A percentile compares a stretch with the other conserved stretches of the same genome.
These are phyloP conservation scores for Coryphaenoides rupestris DNA, from an alignment of 2,113 vertebrate genomes.

Conservation along the genomic window DNA sequence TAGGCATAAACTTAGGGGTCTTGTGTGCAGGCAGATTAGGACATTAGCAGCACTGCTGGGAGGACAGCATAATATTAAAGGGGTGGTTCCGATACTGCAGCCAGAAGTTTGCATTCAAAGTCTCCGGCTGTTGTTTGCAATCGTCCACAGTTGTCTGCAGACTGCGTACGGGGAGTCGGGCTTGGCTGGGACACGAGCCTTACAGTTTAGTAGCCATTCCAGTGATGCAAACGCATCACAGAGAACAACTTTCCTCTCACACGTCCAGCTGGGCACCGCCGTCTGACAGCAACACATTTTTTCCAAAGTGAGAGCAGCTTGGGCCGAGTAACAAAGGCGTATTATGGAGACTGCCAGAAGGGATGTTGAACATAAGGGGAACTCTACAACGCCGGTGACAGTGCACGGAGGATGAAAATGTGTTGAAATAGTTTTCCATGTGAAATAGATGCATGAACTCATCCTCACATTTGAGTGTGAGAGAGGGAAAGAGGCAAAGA, in stretches of 20 bases:
- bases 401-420: constrained; percentile 5
- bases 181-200: constrained; percentile 4
- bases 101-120: too few relatives aligned
- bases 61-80: too few relatives aligned
- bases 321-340: constrained; percentile 38
- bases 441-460: too few relatives aligned
- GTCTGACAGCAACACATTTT: constrained; percentile 16
- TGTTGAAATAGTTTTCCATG: not conserved
- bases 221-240: constrained; percentile 26
- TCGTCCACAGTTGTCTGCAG: too few relatives aligned
- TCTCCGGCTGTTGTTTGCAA: too few relatives aligned
- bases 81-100: too few relatives aligned
- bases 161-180: not conserved
- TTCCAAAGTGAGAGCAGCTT: constrained; percentile 27
- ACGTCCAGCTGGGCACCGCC: constrained; percentile 42
- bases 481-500: too few relatives aligned
- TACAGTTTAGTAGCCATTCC: constrained; percentile 48
- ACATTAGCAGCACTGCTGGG: too few relatives aligned
- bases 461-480: not conserved
- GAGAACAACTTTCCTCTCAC: constrained; percentile 41
- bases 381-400: constrained; percentile 9
- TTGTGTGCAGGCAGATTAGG: too few relatives aligned
- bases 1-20: too few relatives aligned
- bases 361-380: constrained; percentile 14
- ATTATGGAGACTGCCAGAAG: constrained; percentile 21